A percentile compares a stretch with the other conserved stretches of the same genome.
Evolutionary conservation across 2,113 vertebrate genomes (phyloP).

Genomic region (Odobenus rosmarus): DNA sequence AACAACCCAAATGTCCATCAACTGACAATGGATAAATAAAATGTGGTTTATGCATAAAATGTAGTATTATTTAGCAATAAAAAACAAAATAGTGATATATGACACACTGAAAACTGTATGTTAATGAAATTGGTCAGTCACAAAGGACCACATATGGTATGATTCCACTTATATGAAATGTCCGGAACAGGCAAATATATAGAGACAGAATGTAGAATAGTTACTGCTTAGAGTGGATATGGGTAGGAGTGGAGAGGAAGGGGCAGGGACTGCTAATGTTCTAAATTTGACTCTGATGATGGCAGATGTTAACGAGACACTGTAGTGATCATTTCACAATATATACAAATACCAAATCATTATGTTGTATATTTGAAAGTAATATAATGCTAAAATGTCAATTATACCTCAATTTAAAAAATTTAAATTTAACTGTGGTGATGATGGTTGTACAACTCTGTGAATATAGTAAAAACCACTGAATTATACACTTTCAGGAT

Average conservation of each 20-base stretch:
- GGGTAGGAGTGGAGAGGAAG: neutral
- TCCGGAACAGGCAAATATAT: neutral
- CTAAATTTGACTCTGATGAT: neutral
- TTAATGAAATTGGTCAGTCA: neutral
- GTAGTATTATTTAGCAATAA: neutral
- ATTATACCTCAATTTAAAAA: neutral
- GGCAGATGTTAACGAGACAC: neutral
- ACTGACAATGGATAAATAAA: neutral
- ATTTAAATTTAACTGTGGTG: neutral
- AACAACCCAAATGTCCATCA: neutral
- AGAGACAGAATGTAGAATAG: neutral
- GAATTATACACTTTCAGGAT: constrained; percentile 1
- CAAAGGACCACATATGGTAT: neutral
- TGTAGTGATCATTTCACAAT: neutral
- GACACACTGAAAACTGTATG: neutral
- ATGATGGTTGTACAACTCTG: constrained; percentile 3
- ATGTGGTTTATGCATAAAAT: neutral
- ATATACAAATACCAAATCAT: neutral
- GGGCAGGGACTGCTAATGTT: neutral
- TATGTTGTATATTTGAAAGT: neutral
- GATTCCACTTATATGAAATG: neutral
- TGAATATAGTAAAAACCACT: constrained; percentile 22
- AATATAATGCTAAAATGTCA: neutral
- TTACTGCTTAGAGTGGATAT: neutral
- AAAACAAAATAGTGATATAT: neutral